Conservation (phyloP, 64 coral and sea anemone species). For the Dendronephthya gigantea region DNA sequence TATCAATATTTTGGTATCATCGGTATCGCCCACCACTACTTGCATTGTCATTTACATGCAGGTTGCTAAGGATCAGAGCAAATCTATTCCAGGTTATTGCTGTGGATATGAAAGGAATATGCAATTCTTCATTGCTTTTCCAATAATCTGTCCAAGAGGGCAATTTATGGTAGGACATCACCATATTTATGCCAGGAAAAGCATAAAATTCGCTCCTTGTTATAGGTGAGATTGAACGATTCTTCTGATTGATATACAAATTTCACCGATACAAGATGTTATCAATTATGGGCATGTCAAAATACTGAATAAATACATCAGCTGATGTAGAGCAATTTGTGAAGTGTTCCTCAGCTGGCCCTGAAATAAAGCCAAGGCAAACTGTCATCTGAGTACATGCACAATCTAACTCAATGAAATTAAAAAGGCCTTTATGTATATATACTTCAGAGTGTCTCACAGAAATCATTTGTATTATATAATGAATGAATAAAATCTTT, state of each 20-base stretch:
- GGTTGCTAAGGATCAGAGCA: constrained; percentile 23
- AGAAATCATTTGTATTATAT: too few relatives aligned
- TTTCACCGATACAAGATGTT: constrained; percentile 32
- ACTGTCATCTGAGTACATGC: too few relatives aligned
- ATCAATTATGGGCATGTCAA: not conserved
- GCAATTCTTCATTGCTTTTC: not conserved
- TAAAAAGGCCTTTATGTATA: too few relatives aligned
- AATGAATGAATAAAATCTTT: too few relatives aligned
- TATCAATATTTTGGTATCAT: too few relatives aligned
- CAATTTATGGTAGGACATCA: constrained; percentile 40
- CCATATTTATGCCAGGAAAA: constrained; percentile 45
- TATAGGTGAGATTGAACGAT: constrained; percentile 23
- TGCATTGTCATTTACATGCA: constrained; percentile 45
- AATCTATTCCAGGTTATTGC: constrained; percentile 40
- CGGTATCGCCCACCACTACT: not conserved
- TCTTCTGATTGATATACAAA: constrained; percentile 39
- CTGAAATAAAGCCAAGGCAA: too few relatives aligned
- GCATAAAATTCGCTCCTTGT: constrained; percentile 40
- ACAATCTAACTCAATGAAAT: too few relatives aligned
- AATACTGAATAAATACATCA: not conserved
- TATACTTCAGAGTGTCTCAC: too few relatives aligned
- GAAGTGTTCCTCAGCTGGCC: too few relatives aligned
- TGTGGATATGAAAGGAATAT: constrained; percentile 13
- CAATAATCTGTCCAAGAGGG: constrained; percentile 22
- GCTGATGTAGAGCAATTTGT: not conserved